Evolutionary conservation across 2,888 invertebrate genomes (phyloP).

Genomic region (Macrosiphum euphorbiae): DNA sequence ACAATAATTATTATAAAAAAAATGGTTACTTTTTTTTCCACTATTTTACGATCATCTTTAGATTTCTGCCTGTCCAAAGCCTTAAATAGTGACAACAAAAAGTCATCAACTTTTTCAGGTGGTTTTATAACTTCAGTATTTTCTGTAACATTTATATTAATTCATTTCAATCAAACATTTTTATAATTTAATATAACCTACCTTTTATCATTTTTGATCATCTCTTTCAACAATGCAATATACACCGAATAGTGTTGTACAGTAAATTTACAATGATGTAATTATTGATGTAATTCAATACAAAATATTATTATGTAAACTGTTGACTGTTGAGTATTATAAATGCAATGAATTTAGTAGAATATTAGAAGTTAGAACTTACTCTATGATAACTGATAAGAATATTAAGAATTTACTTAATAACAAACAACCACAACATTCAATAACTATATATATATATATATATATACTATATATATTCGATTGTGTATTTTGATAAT

Average conservation of each 20-base stretch:
- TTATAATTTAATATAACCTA: background rate
- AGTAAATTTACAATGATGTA: background rate
- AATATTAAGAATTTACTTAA: background rate
- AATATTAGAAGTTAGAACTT: no score
- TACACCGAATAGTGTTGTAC: background rate
- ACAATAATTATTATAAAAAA: background rate
- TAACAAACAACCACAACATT: no score
- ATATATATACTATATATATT: no score
- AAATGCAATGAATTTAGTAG: background rate
- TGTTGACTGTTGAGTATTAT: background rate
- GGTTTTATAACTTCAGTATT: slow-evolving; percentile 24
- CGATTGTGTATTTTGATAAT: no score
- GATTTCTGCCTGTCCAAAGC: slow-evolving; percentile 49
- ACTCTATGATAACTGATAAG: no score
- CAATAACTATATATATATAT: no score
- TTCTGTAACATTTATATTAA: slow-evolving; percentile 16
- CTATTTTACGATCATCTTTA: slow-evolving; percentile 59
- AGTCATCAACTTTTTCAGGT: slow-evolving; percentile 53
- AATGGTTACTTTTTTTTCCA: slow-evolving; percentile 47
- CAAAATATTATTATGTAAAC: background rate
- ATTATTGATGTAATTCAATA: background rate
- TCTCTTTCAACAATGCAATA: background rate
- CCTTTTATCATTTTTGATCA: slow-evolving; percentile 43
- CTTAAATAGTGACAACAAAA: slow-evolving; percentile 45
- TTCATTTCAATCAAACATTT: background rate